phyloP scores from a whole-genome alignment of 2,888 invertebrate species.

The Gnatocerus cornutus region DNA sequence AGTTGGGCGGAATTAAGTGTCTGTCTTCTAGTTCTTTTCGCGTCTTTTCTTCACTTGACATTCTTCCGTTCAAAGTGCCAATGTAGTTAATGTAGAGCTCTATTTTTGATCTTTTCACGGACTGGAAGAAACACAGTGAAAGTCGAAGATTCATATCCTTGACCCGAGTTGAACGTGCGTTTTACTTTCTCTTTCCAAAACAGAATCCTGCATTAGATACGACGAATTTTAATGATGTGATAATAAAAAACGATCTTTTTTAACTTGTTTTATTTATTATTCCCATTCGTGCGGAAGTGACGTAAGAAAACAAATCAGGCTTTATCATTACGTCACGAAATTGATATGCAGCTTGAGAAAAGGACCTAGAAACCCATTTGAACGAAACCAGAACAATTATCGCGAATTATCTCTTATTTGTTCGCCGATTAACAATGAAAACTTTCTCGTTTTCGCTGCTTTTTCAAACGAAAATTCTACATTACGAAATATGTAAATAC shows the following conservation, averaged over 20 bases:
- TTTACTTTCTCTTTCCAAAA: conserved; percentile 8
- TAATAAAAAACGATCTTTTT: background rate
- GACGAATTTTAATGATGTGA: background rate
- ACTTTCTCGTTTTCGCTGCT: too few species aligned
- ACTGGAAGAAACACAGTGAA: background rate
- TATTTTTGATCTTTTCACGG: background rate
- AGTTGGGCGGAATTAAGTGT: conserved; percentile 79
- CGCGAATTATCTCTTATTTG: too few species aligned
- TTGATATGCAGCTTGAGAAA: too few species aligned
- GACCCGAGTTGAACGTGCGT: conserved; percentile 2
- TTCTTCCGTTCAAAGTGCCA: conserved; percentile 50
- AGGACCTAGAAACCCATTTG: too few species aligned
- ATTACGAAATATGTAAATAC: too few species aligned
- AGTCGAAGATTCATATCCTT: conserved; percentile 8
- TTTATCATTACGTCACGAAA: too few species aligned
- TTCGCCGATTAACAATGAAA: too few species aligned
- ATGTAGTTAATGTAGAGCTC: conserved; percentile 4
- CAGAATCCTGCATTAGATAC: conserved; percentile 60
- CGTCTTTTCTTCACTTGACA: conserved; percentile 25
- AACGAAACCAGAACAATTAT: too few species aligned
- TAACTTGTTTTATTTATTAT: background rate
- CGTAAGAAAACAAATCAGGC: too few species aligned
- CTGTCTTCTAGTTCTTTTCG: conserved; percentile 31
- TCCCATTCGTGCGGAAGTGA: too few species aligned
- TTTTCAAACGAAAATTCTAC: too few species aligned